Percentiles rank a stretch among this genome's conserved stretches.
phyloP scores from a whole-genome alignment of 2,797 vertebrate species.

The Coregonus suidteri region DNA sequence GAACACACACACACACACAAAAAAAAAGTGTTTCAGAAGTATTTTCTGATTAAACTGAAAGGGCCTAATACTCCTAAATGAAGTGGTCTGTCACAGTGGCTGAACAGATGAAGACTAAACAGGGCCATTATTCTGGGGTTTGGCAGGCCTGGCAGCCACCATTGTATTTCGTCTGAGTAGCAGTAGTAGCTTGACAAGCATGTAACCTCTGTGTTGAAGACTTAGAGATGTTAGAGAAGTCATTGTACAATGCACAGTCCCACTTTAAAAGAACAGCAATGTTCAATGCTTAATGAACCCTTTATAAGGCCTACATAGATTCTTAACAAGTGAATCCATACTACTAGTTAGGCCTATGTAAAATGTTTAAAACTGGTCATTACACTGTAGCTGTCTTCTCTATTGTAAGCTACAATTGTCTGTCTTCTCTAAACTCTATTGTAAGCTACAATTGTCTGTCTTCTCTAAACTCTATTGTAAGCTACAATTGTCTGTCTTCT shows the following conservation, averaged over 20 bases:
- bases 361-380: neutral
- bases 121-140: neutral
- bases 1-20: neutral
- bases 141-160: neutral
- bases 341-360: neutral
- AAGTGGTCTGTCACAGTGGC: neutral
- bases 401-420: too few relatives aligned
- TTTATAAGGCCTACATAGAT: neutral
- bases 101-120: neutral
- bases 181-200: neutral
- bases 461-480: too few relatives aligned
- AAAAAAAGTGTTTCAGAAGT: neutral
- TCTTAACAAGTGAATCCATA: neutral
- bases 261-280: neutral
- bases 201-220: neutral
- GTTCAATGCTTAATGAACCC: neutral
- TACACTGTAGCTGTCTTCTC: neutral
- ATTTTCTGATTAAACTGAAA: neutral
- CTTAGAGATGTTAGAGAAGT: neutral
- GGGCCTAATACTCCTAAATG: neutral
- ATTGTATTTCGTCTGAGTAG: neutral
- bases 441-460: too few relatives aligned
- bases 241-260: slow-evolving; percentile 3
- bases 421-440: too few relatives aligned
- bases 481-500: too few relatives aligned